Evolutionary conservation across 2,113 vertebrate genomes (phyloP), one percentile per base, ranked within the genome.

Genomic region (Ellobius talpinus): DNA sequence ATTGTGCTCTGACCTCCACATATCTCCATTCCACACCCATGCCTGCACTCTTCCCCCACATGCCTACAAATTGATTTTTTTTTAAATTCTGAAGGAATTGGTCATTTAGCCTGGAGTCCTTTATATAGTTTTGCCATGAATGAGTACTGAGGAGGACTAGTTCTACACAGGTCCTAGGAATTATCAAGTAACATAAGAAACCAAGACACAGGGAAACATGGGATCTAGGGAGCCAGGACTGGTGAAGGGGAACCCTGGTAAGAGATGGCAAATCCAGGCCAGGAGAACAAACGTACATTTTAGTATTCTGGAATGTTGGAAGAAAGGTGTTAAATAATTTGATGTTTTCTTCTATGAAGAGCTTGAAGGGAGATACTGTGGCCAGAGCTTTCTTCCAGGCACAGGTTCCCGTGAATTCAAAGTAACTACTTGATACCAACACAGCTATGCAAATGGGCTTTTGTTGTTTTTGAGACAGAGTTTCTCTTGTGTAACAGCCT

Each of bases 291-390:
- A 36, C 26, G 52, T 23, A 42, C 24, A 11, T 24, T 95, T 76
- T 90, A 42, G 33, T 89, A 89, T 95, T 19, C 87, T 93, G 84
- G 52, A 11, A 33, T 55, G 3, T 90, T 84, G 39, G 21, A 77
- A 77, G 29, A 66, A 93, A 87, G 21, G 33, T 31, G n/a, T 77
- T 96, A 65, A 90, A 10, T 87, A 72, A 72, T 52, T 70, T 87
- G 47, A 70, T 68, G 11, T 84, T 16, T 61, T 21, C 7, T 74
- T 89, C 39, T 90, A 63, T 90, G 72, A 61, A n/a, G 81, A 79
- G 66, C 66, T 55, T 66, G 36, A 42, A 72, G 17, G 39, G 31
- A 58, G 47, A 93, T 65, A 6, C 36, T 39, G 4, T 61, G 10
- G 86, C 81, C 17, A 74, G 58, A 65, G 68, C 47, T 70, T 77